Percentiles rank a stretch among this genome's conserved stretches.
These are phyloP conservation scores for Spea bombifrons DNA, from an alignment of 2,113 vertebrate genomes.

Conservation along the genomic window DNA sequence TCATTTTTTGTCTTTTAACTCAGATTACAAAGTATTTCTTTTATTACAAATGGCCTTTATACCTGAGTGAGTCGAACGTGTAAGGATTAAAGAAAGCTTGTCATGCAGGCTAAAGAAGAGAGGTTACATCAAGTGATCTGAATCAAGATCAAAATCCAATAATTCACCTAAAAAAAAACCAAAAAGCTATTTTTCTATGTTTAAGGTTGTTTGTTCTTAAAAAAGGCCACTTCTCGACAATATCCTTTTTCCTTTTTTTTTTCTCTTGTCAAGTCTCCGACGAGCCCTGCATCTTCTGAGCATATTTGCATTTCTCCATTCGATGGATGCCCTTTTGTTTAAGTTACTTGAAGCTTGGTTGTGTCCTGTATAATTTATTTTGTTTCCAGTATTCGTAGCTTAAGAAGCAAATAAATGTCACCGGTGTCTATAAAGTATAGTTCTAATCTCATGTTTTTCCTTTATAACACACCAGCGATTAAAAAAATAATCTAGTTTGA, in stretches of 20 bases:
- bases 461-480: not conserved
- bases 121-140: too few relatives aligned
- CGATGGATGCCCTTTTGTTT: slow-evolving; percentile 6
- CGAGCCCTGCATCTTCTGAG: not conserved
- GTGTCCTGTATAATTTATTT: not conserved
- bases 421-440: not conserved
- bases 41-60: too few relatives aligned
- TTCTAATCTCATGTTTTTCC: not conserved
- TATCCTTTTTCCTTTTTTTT: not conserved
- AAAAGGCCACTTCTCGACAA: too few relatives aligned
- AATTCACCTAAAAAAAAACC: too few relatives aligned
- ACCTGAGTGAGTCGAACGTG: too few relatives aligned
- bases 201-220: too few relatives aligned
- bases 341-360: not conserved
- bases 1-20: too few relatives aligned
- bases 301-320: not conserved
- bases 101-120: too few relatives aligned
- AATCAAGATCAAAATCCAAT: too few relatives aligned
- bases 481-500: not conserved
- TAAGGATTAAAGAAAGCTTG: too few relatives aligned
- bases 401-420: slow-evolving; percentile 1
- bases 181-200: too few relatives aligned
- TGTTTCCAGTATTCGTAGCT: not conserved
- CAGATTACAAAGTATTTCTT: too few relatives aligned
- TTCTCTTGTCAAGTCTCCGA: not conserved